phyloP scores from a whole-genome alignment of 2,888 invertebrate genomes.

The Caenorhabditis sinica region DNA sequence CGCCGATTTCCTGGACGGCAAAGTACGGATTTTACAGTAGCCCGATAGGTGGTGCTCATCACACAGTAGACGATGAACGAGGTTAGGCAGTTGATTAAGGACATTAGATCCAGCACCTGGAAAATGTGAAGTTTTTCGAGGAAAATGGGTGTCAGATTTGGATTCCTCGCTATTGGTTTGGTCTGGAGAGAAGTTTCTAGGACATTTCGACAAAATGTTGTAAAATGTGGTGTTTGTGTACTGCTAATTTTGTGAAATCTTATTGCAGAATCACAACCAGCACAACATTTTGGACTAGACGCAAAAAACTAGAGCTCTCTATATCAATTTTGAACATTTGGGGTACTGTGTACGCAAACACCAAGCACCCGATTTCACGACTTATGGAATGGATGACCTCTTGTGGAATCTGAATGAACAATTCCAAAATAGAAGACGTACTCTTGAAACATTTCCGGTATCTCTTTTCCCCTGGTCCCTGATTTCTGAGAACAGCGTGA shows the following conservation, averaged over 20 bases:
- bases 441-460: too few species aligned
- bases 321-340: neutral
- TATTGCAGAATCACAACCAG: neutral
- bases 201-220: neutral
- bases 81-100: slow-evolving; percentile 76
- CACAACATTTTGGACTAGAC: neutral
- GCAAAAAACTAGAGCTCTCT: neutral
- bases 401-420: too few species aligned
- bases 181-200: neutral
- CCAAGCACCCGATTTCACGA: neutral
- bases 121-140: neutral
- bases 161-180: neutral
- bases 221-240: neutral
- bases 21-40: slow-evolving; percentile 67
- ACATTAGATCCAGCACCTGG: slow-evolving; percentile 75
- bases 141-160: neutral
- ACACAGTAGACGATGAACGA: slow-evolving; percentile 77
- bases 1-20: slow-evolving; percentile 36
- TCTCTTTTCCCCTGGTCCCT: too few species aligned
- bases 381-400: too few species aligned
- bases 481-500: too few species aligned
- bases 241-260: too few species aligned
- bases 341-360: slow-evolving; percentile 6
- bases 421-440: too few species aligned
- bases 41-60: slow-evolving; percentile 76